Evolutionary conservation across 2,113 vertebrate genomes (phyloP).

Genomic region (Poecile atricapillus): DNA sequence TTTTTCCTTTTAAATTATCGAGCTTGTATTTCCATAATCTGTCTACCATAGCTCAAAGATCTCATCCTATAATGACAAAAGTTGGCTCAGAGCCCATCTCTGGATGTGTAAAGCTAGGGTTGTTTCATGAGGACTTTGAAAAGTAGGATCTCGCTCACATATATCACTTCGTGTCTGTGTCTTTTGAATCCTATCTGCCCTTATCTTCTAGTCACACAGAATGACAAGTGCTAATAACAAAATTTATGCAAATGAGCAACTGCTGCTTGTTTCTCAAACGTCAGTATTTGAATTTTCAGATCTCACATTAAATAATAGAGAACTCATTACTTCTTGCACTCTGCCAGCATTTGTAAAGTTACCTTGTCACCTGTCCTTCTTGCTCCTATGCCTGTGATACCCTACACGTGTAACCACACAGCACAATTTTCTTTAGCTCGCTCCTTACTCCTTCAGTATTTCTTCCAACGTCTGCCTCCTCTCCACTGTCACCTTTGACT

Average conservation of each 20-base stretch:
- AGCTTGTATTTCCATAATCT: neutral
- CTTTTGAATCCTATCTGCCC: conserved; percentile 6
- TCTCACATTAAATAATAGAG: neutral
- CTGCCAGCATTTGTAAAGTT: neutral
- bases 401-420: neutral
- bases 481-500: neutral
- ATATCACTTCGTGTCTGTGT: neutral
- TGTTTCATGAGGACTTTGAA: conserved; percentile 4
- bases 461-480: neutral
- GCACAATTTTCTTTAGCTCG: neutral
- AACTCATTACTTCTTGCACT: neutral
- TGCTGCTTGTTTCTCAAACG: conserved; percentile 5
- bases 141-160: conserved; percentile 5
- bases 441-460: neutral
- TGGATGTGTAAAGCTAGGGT: neutral
- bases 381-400: neutral
- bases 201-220: conserved; percentile 24
- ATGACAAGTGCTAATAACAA: conserved; percentile 56
- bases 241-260: conserved; percentile 41
- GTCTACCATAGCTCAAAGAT: neutral
- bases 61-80: neutral
- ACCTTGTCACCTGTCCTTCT: neutral
- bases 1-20: neutral
- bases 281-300: neutral
- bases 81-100: neutral